Conservation (phyloP, 2,113 vertebrate species). For the Pluvianellus socialis region DNA sequence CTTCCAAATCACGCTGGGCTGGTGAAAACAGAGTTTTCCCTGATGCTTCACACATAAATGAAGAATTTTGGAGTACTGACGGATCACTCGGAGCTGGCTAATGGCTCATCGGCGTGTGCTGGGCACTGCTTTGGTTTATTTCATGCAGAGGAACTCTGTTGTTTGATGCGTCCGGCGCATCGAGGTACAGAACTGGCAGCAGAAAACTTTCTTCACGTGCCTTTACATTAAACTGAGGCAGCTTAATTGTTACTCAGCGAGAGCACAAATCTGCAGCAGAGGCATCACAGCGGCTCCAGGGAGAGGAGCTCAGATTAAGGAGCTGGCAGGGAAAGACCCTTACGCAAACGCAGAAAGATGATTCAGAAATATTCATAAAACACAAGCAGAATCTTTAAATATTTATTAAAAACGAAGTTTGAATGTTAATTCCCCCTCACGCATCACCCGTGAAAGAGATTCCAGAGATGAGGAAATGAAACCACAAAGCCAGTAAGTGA, state of each 20-base stretch:
- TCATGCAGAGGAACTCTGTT: not conserved
- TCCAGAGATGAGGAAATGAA: constrained; percentile 29
- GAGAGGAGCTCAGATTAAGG: not conserved
- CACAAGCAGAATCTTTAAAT: not conserved
- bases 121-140: not conserved
- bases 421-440: constrained; percentile 26
- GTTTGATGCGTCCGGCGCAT: not conserved
- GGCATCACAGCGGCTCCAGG: not conserved
- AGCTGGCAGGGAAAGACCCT: constrained; percentile 3
- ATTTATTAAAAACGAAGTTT: constrained; percentile 21
- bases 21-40: not conserved
- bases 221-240: not conserved
- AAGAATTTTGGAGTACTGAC: not conserved
- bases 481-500: constrained; percentile 17
- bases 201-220: not conserved
- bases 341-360: not conserved
- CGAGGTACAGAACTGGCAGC: not conserved
- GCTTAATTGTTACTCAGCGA: not conserved
- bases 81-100: not conserved
- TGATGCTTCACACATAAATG: not conserved
- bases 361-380: not conserved
- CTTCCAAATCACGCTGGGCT: not conserved
- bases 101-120: not conserved
- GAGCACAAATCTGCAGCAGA: not conserved
- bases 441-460: constrained; percentile 13